Conservation (phyloP, 2,888 invertebrate species). For the Neoaliturus tenellus region DNA sequence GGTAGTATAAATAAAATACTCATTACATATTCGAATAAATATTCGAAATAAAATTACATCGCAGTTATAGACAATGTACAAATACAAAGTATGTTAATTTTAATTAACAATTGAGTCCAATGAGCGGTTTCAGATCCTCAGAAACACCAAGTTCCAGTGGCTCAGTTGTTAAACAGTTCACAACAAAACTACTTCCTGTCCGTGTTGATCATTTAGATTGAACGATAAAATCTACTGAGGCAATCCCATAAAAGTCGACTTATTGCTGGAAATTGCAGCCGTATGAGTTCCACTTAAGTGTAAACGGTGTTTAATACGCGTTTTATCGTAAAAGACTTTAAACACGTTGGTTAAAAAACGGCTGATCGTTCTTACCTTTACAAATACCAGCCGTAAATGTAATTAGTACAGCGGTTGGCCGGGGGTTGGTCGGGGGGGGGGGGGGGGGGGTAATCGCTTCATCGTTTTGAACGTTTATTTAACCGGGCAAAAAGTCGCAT, state of each 20-base stretch:
- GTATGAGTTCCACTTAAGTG: neutral
- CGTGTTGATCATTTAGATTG: neutral
- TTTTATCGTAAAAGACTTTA: neutral
- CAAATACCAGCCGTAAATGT: constrained; percentile 2
- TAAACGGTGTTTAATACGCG: neutral
- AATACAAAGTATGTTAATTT: too few relatives aligned
- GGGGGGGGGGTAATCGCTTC: neutral
- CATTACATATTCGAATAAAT: too few relatives aligned
- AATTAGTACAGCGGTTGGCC: neutral
- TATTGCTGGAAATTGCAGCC: neutral
- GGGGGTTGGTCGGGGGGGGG: neutral
- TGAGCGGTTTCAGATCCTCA: too few relatives aligned
- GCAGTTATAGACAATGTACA: too few relatives aligned
- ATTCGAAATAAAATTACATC: too few relatives aligned
- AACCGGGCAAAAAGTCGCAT: neutral
- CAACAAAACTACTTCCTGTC: constrained; percentile 23
- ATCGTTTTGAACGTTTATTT: constrained; percentile 4
- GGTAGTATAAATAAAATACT: too few relatives aligned
- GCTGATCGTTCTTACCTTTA: neutral
- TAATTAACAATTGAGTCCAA: too few relatives aligned
- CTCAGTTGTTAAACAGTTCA: neutral
- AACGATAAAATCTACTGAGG: neutral
- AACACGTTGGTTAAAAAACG: neutral
- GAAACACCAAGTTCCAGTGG: too few relatives aligned
- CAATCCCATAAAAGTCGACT: constrained; percentile 22